Percentiles rank a stretch among this genome's conserved stretches.
Evolutionary conservation across 2,888 invertebrate genomes (phyloP).

Genomic region (Melitaea athalia): DNA sequence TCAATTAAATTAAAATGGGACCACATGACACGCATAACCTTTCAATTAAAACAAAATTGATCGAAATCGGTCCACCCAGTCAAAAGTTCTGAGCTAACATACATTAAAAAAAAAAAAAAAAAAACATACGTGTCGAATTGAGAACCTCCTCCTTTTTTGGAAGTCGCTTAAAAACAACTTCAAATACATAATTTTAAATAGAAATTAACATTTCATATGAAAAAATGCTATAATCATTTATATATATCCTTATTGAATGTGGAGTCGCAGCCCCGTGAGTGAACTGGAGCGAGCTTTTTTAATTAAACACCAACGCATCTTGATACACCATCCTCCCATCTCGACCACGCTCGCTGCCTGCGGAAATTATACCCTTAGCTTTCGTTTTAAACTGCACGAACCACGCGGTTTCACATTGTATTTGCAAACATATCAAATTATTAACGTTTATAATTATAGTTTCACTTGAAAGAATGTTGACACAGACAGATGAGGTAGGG

Average conservation of each 20-base stretch:
- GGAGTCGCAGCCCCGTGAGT: conserved; percentile 13
- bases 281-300: conserved; percentile 43
- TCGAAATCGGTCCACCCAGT: no score
- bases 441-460: background rate
- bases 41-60: no score
- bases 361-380: conserved; percentile 25
- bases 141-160: no score
- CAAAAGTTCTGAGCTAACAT: no score
- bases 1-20: no score
- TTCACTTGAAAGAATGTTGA: no score
- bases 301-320: conserved; percentile 43
- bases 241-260: conserved; percentile 32
- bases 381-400: conserved; percentile 29
- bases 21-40: no score
- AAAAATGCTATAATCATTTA: conserved; percentile 6
- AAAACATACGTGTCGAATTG: no score
- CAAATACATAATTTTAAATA: no score
- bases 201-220: background rate
- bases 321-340: conserved; percentile 30
- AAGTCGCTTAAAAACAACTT: no score
- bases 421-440: background rate
- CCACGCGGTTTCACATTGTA: background rate
- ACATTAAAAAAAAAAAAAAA: no score
- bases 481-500: no score
- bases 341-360: conserved; percentile 21